Percentiles rank a stretch among this genome's conserved stretches.
phyloP scores from a whole-genome alignment of 2,113 vertebrate species.

The Thryonomys swinderianus region DNA sequence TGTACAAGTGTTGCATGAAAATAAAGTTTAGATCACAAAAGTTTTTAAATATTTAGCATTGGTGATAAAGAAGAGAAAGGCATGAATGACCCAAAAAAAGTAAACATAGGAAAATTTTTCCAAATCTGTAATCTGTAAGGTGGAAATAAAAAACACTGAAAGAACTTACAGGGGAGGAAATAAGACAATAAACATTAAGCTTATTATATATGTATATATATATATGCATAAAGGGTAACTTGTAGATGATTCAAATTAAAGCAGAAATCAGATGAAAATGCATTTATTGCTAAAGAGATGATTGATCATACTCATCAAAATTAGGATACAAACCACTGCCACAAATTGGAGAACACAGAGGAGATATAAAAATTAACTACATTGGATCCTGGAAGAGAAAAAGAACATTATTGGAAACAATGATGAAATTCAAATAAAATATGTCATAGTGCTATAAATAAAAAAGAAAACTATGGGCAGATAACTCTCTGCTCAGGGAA shows the following conservation, averaged over 20 bases:
- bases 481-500: too few species aligned
- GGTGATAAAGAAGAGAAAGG: not conserved
- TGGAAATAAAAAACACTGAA: not conserved
- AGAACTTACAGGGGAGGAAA: conserved; percentile 3
- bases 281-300: not conserved
- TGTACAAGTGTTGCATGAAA: not conserved
- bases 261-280: not conserved
- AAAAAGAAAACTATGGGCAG: too few species aligned
- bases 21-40: not conserved
- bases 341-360: not conserved
- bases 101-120: not conserved
- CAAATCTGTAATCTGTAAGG: conserved; percentile 17
- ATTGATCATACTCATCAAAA: not conserved
- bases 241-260: not conserved
- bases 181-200: conserved; percentile 23
- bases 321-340: not conserved
- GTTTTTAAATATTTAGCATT: not conserved
- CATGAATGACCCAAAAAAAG: not conserved
- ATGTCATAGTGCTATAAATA: not conserved
- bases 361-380: not conserved
- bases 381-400: not conserved
- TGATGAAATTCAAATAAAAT: conserved; percentile 23
- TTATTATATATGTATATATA: not conserved
- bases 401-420: not conserved
- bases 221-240: not conserved